Evolutionary conservation across 2,113 vertebrate species (phyloP), one percentile per base, ranked within the genome.

Genomic region (Pseudorasbora parva): DNA sequence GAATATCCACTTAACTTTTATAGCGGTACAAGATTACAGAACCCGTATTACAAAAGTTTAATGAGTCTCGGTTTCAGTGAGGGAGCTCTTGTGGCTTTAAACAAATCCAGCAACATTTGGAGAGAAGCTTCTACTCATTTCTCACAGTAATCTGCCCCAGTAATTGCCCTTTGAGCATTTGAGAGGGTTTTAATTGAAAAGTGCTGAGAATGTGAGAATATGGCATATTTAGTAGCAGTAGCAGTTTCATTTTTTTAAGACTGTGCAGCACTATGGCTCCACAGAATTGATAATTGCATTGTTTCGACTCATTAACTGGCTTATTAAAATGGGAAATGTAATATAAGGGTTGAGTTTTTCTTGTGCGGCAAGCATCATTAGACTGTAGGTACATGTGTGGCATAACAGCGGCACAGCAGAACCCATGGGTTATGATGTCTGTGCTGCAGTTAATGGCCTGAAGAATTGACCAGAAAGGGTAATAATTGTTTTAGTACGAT

Each of bases 251-350:
- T 76, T 37, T 66, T 23, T 37, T 17, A 37, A 76, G 88, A 76
- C 88, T 84, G 43, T 25, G 72, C 49, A 75, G 87, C 87, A 85
- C 78, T 89, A 78, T n/a, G 76, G 82, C 78, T 82, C 79, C 88
- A 90, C 90, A 89, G 85, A 83, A 91, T 91, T 87, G 86, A 84
- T 91, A 89, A 93, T 94, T 87, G 87, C 89, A 88, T 89, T 87
- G 90, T 89, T 92, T 89, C 85, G 87, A 88, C 84, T 92, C 92
- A 92, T 92, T 93, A 89, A 91, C 90, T 85, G 66, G 88, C 74
- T 85, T 88, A 92, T 92, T 91, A 88, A 88, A 90, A 88, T 73
- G 84, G 78, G 60, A 77, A 80, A 71, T 82, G 33, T 71, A 73
- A 80, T 78, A 78, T 74, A 11, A 25, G 72, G 15, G 33, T 73